Conservation (phyloP, 2,888 invertebrate genomes). For the Carterocephalus palaemon region DNA sequence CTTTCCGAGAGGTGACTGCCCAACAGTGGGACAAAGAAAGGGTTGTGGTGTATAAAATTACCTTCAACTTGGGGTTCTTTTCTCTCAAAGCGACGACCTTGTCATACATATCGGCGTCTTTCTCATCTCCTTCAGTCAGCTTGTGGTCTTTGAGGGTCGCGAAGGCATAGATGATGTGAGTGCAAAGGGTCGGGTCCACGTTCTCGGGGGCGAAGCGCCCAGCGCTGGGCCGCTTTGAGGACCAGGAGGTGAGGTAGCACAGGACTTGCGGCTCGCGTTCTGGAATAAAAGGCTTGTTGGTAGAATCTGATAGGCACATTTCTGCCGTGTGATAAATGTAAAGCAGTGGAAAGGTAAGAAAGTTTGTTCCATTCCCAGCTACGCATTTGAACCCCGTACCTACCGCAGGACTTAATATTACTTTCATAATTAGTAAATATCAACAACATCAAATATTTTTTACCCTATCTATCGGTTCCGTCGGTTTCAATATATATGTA, state of each 20-base stretch:
- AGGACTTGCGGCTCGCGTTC: constrained; percentile 92
- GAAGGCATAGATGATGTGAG: constrained; percentile 97
- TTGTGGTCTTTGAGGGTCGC: constrained; percentile 93
- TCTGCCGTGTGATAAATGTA: no score
- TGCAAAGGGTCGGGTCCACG: constrained; percentile 92
- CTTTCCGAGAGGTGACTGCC: no score
- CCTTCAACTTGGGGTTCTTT: constrained; percentile 92
- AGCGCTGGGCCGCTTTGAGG: constrained; percentile 91
- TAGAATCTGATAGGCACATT: constrained; percentile 1
- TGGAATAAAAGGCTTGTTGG: constrained; percentile 67
- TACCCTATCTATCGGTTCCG: no score
- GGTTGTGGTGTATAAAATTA: no score
- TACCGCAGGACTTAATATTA: no score
- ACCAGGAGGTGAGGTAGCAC: constrained; percentile 98
- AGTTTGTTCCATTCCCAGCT: no score
- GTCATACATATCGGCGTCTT: constrained; percentile 92
- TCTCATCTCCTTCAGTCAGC: constrained; percentile 87
- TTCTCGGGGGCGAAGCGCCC: constrained; percentile 94
- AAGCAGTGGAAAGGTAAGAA: no score
- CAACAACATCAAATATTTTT: no score
- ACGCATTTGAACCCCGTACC: no score
- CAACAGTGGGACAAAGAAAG: no score
- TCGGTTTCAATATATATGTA: no score
- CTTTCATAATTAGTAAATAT: no score
- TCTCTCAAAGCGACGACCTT: constrained; percentile 91